Conservation (phyloP, 2,797 vertebrate genomes). For the Cuniculus paca region DNA sequence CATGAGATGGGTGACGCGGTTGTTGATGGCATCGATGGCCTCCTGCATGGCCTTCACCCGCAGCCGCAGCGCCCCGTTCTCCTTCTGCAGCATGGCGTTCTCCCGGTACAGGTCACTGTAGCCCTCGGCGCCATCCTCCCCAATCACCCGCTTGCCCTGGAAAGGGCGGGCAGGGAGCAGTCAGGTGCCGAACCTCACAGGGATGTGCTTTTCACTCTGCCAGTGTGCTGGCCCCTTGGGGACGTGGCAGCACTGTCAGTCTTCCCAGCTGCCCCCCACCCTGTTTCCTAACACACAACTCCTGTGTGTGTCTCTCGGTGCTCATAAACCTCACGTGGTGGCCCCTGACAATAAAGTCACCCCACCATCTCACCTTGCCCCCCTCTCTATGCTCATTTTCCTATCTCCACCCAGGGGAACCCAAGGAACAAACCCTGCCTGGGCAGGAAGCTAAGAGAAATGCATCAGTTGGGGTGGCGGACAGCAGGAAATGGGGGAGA, state of each 20-base stretch:
- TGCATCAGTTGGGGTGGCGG: neutral
- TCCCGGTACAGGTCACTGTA: constrained; percentile 96
- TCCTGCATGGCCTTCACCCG: constrained; percentile 99
- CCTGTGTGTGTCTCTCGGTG: neutral
- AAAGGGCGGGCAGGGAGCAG: neutral
- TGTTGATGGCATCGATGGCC: constrained; percentile 97
- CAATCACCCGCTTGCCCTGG: constrained; percentile 96
- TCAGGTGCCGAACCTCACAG: neutral
- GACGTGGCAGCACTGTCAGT: accelerated
- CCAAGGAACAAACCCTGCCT: neutral
- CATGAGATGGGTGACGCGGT: constrained; percentile 95
- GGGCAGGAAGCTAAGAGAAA: neutral
- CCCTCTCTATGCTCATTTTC: neutral
- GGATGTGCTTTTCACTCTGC: neutral
- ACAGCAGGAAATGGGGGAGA: neutral
- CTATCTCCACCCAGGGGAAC: neutral
- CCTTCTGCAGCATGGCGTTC: constrained; percentile 96
- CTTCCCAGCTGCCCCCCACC: neutral
- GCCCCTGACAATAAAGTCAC: neutral
- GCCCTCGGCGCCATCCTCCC: constrained; percentile 94
- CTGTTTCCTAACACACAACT: neutral
- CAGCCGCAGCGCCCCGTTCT: constrained; percentile 93
- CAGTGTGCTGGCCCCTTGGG: neutral
- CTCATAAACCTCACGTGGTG: neutral
- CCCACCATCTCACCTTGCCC: neutral